phyloP scores from a whole-genome alignment of 2,797 vertebrate genomes.

The Nothura maculosa region DNA sequence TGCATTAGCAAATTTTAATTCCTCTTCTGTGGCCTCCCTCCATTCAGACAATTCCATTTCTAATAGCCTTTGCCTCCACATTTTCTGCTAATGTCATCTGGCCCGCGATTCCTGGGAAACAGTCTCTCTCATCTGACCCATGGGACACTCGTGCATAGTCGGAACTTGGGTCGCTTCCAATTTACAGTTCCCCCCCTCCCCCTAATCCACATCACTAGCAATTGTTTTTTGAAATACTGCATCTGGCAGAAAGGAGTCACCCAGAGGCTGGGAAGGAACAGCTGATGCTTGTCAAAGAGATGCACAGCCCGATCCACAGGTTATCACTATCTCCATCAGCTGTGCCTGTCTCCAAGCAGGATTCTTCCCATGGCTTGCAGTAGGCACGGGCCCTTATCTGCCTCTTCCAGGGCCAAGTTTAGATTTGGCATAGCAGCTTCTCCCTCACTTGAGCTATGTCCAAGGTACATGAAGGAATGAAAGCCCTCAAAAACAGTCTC shows the following conservation, averaged over 20 bases:
- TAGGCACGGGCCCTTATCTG: slow-evolving; percentile 72
- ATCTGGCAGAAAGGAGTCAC: slow-evolving; percentile 67
- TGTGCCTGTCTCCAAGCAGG: slow-evolving; percentile 56
- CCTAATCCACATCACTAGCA: slow-evolving; percentile 35
- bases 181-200: background rate
- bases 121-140: slow-evolving; percentile 67
- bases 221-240: slow-evolving; percentile 71
- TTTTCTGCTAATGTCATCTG: slow-evolving; percentile 69
- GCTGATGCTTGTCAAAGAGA: slow-evolving; percentile 72
- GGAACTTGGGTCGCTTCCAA: slow-evolving; percentile 45
- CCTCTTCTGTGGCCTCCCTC: background rate
- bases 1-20: slow-evolving; percentile 43
- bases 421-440: slow-evolving; percentile 71
- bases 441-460: slow-evolving; percentile 71
- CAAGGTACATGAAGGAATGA: slow-evolving; percentile 73
- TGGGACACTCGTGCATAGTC: slow-evolving; percentile 42
- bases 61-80: slow-evolving; percentile 49
- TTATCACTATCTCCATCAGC: slow-evolving; percentile 75
- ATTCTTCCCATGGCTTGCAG: slow-evolving; percentile 65
- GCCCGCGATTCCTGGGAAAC: slow-evolving; percentile 67
- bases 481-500: slow-evolving; percentile 66
- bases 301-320: slow-evolving; percentile 62
- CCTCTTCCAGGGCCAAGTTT: slow-evolving; percentile 72
- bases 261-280: slow-evolving; percentile 66
- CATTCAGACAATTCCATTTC: slow-evolving; percentile 32